A percentile compares a stretch with the other conserved stretches of the same genome.
Conservation (phyloP, 2,888 invertebrate genomes). For the Digitonthophagus gazella region DNA sequence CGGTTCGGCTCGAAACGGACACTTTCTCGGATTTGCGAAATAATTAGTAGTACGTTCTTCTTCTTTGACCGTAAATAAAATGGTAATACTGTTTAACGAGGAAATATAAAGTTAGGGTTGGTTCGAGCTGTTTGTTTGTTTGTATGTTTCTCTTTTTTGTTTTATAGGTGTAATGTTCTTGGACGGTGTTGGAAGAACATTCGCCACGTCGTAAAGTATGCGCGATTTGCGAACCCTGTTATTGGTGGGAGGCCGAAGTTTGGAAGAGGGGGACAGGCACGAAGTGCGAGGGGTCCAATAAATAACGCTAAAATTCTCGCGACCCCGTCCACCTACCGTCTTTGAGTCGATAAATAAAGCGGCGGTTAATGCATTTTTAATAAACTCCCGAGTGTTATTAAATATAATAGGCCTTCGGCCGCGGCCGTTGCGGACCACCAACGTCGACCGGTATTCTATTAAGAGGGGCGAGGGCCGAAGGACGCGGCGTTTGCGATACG, state of each 20-base stretch:
- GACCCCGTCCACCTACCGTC: conserved; percentile 44
- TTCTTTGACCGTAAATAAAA: too few relatives aligned
- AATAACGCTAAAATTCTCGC: conserved; percentile 24
- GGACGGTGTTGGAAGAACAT: background rate
- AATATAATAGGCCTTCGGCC: conserved; percentile 46
- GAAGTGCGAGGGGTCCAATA: background rate
- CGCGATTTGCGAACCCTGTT: background rate
- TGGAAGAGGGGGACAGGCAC: background rate
- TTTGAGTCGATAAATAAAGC: conserved; percentile 50
- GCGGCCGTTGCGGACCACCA: conserved; percentile 42
- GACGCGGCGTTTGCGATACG: conserved; percentile 45
- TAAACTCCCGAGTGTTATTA: conserved; percentile 49
- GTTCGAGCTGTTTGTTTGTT: too few relatives aligned
- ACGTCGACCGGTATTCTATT: conserved; percentile 38
- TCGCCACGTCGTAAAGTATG: background rate
- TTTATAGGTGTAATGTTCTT: background rate
- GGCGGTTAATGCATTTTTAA: conserved; percentile 49
- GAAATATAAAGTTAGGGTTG: too few relatives aligned
- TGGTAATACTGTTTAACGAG: too few relatives aligned
- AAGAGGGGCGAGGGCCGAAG: conserved; percentile 22
- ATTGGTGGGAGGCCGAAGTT: background rate
- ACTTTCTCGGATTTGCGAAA: background rate
- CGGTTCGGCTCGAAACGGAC: background rate
- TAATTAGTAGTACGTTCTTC: too few relatives aligned
- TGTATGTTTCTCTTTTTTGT: too few relatives aligned